Evolutionary conservation across 1,140 invertebrate species (phyloP), one percentile per base, ranked within the genome.

Genomic region (Panagrolaimus sp.): DNA sequence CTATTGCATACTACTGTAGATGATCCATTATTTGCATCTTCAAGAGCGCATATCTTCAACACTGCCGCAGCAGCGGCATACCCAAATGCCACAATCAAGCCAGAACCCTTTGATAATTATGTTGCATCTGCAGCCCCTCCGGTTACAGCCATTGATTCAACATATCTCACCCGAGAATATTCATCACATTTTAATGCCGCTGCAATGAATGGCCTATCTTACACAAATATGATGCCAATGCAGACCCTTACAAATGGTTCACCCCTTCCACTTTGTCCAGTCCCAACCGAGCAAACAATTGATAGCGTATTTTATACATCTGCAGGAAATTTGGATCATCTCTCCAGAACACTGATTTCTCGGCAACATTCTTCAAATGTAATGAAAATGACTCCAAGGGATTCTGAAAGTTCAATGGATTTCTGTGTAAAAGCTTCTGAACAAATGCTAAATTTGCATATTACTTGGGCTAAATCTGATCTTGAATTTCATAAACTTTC

Each of bases 201-300:
- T 38, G 32, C 32, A 38, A 38, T 38, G 32, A 38, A 38, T 38
- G 32, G 32, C 7, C 7, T 38, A 38, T 4, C 2, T 38, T 58
- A 58, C 5, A 58, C 52, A 28, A 58, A 58, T 58, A 58, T 58
- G 52, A 58, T 58, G 52, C 52, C 52, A 58, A 58, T 58, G 52
- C 52, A 58, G 17, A 58, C 52, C 14, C 21, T 28, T 21, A 58
- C 52, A 4, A 58, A 58, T 21, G 52, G 52, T 5, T 58, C 52
- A 26, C 28, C 76, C n/a, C 38, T 76, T 46, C 75, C 75, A 14
- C 17, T 76, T 24, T 76, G 75, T 32, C 73, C 74, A 43, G 38
- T 78, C 15, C 75, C 75, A n/a, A 67, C 72, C 12, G 72, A 73
- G 47, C 62, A 75, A 32, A 76, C 77, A 12, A 79, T 76, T 43